A percentile compares a stretch with the other conserved stretches of the same genome.
Conservation (phyloP, 2,888 invertebrate genomes). For the Mylabris sibirica region DNA sequence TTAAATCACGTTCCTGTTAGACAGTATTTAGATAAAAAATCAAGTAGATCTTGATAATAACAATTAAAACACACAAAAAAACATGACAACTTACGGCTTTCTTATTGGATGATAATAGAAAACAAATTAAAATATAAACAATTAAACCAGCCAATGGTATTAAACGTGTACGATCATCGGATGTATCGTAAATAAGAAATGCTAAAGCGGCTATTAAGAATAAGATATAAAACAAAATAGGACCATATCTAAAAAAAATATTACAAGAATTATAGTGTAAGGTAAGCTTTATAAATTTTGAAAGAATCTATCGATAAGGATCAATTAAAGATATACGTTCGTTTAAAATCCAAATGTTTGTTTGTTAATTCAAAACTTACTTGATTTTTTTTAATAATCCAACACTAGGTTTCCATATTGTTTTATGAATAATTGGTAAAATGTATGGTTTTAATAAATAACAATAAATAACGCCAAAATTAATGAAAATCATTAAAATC, state of each 20-base stretch:
- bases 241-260: slow-evolving; percentile 27
- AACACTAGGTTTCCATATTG: slow-evolving; percentile 57
- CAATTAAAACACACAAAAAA: not conserved
- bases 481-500: slow-evolving; percentile 68
- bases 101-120: slow-evolving; percentile 28
- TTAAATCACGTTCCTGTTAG: no score
- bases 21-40: no score
- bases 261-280: not conserved
- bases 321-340: not conserved
- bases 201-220: slow-evolving; percentile 19
- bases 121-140: slow-evolving; percentile 26
- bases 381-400: slow-evolving; percentile 24
- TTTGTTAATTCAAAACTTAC: slow-evolving; percentile 12
- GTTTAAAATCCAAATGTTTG: not conserved
- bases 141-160: slow-evolving; percentile 28
- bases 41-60: slow-evolving; percentile 1
- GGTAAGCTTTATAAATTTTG: no score
- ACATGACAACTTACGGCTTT: slow-evolving; percentile 19
- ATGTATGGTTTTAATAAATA: slow-evolving; percentile 68
- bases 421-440: slow-evolving; percentile 59
- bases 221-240: slow-evolving; percentile 2
- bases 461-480: slow-evolving; percentile 71
- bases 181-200: slow-evolving; percentile 24
- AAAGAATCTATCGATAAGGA: no score
- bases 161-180: slow-evolving; percentile 24